These are phyloP conservation scores for Strigamia maritima DNA, from an alignment of 2,888 invertebrate genomes.

Conservation along the genomic window DNA sequence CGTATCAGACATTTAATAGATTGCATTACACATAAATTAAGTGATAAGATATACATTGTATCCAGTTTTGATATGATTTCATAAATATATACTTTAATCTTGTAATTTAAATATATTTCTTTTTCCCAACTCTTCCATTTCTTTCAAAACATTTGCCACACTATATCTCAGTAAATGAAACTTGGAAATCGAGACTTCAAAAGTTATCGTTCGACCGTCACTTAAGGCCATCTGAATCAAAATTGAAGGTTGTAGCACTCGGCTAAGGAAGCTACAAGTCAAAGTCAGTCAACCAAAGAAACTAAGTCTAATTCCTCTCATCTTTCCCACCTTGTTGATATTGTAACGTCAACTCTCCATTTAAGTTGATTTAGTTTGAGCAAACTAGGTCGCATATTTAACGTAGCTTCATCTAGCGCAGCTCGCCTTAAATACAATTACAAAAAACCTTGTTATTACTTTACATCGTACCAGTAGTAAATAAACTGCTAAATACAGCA, in stretches of 20 bases:
- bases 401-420: not conserved
- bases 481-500: no score
- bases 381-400: not conserved
- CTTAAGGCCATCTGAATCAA: not conserved
- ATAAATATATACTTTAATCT: not conserved
- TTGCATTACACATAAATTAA: no score
- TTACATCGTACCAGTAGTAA: no score
- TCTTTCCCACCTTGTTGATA: not conserved
- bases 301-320: not conserved
- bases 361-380: conserved; percentile 10
- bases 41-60: not conserved
- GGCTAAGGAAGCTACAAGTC: not conserved
- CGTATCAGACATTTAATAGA: no score
- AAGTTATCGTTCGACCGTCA: not conserved
- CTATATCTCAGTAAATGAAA: not conserved
- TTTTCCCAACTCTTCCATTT: not conserved
- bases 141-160: not conserved
- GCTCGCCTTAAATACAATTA: not conserved
- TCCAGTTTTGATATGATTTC: not conserved
- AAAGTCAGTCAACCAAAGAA: not conserved
- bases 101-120: conserved; percentile 6
- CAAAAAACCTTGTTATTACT: no score
- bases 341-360: not conserved
- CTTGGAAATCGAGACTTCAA: conserved; percentile 1
- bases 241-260: conserved; percentile 1